Percentiles rank a stretch among this genome's conserved stretches.
Conservation (phyloP, 2,113 vertebrate genomes). For the Bambusicola thoracicus region DNA sequence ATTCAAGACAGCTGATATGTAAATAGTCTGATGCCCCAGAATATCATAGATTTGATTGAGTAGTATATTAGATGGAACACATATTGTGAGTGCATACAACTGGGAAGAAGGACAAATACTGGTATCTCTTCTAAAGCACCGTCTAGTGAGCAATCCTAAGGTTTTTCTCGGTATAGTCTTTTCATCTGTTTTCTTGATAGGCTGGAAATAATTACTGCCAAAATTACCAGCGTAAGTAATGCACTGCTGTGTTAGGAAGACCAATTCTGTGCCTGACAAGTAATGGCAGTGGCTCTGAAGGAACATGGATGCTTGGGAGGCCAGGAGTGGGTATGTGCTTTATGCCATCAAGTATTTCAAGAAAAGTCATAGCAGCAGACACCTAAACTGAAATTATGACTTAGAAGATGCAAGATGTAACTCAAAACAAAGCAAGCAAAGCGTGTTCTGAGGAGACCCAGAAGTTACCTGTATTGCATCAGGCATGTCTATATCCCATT, state of each 20-base stretch:
- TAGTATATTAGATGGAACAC: not conserved
- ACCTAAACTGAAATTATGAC: not conserved
- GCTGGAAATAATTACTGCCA: not conserved
- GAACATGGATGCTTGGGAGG: not conserved
- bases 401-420: not conserved
- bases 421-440: not conserved
- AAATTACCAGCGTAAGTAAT: not conserved
- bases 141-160: not conserved
- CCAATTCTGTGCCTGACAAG: accelerated
- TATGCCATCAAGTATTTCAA: not conserved
- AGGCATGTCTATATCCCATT: not conserved
- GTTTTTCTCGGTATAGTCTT: not conserved
- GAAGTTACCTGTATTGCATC: not conserved
- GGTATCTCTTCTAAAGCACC: not conserved
- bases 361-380: not conserved
- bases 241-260: not conserved
- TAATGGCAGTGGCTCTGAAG: not conserved
- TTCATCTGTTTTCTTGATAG: not conserved
- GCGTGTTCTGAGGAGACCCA: not conserved
- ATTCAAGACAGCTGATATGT: not conserved
- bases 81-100: not conserved
- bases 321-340: not conserved
- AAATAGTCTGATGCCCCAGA: not conserved
- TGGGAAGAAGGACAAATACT: not conserved
- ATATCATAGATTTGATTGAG: not conserved